phyloP scores from a whole-genome alignment of 2,888 invertebrate species.

The Microplitis manilae region DNA sequence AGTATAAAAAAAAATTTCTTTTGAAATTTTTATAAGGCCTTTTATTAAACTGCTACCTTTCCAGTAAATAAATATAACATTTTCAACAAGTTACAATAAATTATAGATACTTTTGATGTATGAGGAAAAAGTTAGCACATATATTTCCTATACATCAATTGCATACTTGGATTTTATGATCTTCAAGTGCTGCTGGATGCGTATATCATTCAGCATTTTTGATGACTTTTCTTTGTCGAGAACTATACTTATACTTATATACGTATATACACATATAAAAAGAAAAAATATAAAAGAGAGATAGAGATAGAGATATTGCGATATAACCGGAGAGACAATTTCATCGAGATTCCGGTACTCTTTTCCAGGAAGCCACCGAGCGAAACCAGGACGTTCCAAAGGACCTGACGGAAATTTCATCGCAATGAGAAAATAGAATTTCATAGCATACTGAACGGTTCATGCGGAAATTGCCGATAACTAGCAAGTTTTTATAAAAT shows the following conservation, averaged over 20 bases:
- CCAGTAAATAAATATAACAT: too few relatives aligned
- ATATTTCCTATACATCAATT: too few relatives aligned
- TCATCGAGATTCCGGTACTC: conserved; percentile 15
- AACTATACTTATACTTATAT: background rate
- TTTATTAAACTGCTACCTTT: too few relatives aligned
- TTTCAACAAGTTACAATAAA: too few relatives aligned
- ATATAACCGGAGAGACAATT: conserved; percentile 3
- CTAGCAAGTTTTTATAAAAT: background rate
- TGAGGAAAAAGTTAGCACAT: too few relatives aligned
- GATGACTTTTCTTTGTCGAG: background rate
- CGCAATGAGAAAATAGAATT: conserved; percentile 22
- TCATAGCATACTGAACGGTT: background rate
- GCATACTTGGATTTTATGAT: too few relatives aligned
- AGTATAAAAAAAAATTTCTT: too few relatives aligned
- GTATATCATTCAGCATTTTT: too few relatives aligned
- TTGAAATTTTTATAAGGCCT: too few relatives aligned
- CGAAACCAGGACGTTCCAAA: conserved; percentile 19
- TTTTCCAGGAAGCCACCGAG: background rate
- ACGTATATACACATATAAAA: background rate
- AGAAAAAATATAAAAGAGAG: background rate
- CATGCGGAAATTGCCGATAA: conserved; percentile 22
- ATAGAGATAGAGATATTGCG: background rate
- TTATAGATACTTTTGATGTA: too few relatives aligned
- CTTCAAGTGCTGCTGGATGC: too few relatives aligned
- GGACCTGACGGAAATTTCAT: conserved; percentile 16